A percentile compares a stretch with the other conserved stretches of the same genome.
These are phyloP conservation scores for Apodemia hepburni DNA, from an alignment of 2,888 invertebrate species.

Conservation along the genomic window DNA sequence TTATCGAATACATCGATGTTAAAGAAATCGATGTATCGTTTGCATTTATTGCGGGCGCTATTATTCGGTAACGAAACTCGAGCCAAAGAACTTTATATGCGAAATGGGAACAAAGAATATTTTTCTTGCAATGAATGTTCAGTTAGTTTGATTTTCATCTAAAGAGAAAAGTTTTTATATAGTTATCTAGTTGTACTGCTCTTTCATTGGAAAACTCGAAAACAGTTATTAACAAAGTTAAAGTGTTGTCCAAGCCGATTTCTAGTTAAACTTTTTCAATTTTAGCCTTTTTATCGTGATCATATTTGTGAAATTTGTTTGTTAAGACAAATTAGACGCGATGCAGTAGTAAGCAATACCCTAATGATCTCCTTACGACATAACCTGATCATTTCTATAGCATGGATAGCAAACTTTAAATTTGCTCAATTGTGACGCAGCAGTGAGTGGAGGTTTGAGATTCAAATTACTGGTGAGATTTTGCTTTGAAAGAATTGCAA, in stretches of 20 bases:
- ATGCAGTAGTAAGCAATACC: too few species aligned
- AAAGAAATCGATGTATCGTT: neutral
- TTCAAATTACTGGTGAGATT: too few species aligned
- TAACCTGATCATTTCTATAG: too few species aligned
- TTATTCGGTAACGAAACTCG: neutral
- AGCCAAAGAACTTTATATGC: neutral
- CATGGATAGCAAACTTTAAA: too few species aligned
- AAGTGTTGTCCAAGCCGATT: conserved; percentile 1
- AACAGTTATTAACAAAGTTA: conserved; percentile 6
- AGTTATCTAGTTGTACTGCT: neutral
- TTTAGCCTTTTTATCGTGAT: neutral
- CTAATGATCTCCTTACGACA: too few species aligned
- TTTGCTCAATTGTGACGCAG: too few species aligned
- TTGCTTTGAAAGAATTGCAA: too few species aligned
- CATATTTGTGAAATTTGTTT: too few species aligned
- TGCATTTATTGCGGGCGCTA: neutral
- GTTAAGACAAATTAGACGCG: too few species aligned
- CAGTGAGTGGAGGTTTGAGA: too few species aligned
- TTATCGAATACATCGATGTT: neutral
- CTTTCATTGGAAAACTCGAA: neutral
- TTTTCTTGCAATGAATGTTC: conserved; percentile 3
- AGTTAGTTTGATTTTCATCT: neutral
- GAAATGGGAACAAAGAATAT: conserved; percentile 2
- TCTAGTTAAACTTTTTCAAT: neutral
- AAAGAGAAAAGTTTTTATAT: neutral